A percentile compares a stretch with the other conserved stretches of the same genome.
phyloP scores from a whole-genome alignment of 2,797 vertebrate genomes.

The Streptopelia turtur region DNA sequence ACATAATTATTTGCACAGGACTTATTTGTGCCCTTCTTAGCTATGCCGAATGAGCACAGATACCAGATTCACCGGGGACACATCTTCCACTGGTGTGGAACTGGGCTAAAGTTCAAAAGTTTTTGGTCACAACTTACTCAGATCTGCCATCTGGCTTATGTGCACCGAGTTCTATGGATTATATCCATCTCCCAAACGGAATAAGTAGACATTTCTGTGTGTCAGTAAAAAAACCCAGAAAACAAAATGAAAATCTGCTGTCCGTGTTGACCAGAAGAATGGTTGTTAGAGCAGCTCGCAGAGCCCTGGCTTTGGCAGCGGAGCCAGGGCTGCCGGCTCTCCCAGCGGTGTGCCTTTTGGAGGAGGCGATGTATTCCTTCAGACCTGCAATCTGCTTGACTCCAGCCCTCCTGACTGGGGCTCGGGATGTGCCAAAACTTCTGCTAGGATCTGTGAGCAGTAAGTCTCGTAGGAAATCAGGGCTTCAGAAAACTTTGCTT shows the following conservation, averaged over 20 bases:
- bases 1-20: constrained; percentile 80
- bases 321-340: not conserved
- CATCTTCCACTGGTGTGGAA: constrained; percentile 75
- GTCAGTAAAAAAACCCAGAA: not conserved
- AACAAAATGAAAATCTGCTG: constrained; percentile 38
- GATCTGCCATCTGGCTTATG: constrained; percentile 75
- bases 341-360: constrained; percentile 5
- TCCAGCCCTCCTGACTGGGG: constrained; percentile 32
- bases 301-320: constrained; percentile 34
- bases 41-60: constrained; percentile 73
- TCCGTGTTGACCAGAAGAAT: constrained; percentile 17
- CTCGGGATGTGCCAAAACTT: constrained; percentile 59
- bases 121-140: constrained; percentile 76
- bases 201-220: constrained; percentile 55
- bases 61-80: constrained; percentile 66
- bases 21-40: constrained; percentile 79
- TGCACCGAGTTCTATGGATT: constrained; percentile 55
- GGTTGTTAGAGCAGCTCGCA: not conserved
- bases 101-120: constrained; percentile 77
- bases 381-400: constrained; percentile 55
- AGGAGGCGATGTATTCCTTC: constrained; percentile 24
- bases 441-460: constrained; percentile 37
- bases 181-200: constrained; percentile 65
- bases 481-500: constrained; percentile 30
- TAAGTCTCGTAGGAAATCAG: constrained; percentile 51